These are phyloP conservation scores for Ophion slaviceki DNA, from an alignment of 2,888 invertebrate species.

Conservation along the genomic window DNA sequence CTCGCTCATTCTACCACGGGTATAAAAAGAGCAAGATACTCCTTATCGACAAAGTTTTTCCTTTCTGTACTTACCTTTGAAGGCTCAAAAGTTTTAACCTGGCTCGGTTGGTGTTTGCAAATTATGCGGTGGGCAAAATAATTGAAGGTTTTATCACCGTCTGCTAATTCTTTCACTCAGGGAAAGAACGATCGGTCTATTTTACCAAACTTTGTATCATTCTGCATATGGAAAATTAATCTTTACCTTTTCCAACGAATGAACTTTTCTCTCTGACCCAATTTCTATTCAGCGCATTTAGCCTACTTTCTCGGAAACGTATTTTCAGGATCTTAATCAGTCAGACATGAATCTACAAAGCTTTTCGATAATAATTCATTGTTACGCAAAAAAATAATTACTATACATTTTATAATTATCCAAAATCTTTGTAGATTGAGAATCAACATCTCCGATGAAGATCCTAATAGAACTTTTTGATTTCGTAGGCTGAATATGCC, in stretches of 20 bases:
- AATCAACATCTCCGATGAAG: neutral
- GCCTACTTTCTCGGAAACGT: no score
- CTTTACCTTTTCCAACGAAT: no score
- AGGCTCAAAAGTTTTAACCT: conserved; percentile 3
- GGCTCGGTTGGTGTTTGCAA: neutral
- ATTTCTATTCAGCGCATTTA: no score
- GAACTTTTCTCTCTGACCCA: no score
- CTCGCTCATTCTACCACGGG: conserved; percentile 26
- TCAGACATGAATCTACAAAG: no score
- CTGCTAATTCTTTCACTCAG: neutral
- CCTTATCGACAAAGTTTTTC: conserved; percentile 26
- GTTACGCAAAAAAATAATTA: no score
- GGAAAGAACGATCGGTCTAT: neutral
- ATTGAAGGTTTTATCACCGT: neutral
- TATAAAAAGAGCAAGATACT: neutral
- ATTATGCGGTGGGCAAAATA: neutral
- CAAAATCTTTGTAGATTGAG: no score
- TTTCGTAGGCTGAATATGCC: neutral
- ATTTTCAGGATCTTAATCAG: no score
- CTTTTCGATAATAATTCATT: no score
- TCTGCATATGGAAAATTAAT: no score
- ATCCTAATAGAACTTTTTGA: neutral
- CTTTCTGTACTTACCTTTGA: conserved; percentile 7
- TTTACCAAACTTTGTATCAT: no score
- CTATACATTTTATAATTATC: no score